A percentile compares a stretch with the other conserved stretches of the same genome.
These are phyloP conservation scores for Amphipyra berbera DNA, from an alignment of 2,888 invertebrate species.

Conservation along the genomic window DNA sequence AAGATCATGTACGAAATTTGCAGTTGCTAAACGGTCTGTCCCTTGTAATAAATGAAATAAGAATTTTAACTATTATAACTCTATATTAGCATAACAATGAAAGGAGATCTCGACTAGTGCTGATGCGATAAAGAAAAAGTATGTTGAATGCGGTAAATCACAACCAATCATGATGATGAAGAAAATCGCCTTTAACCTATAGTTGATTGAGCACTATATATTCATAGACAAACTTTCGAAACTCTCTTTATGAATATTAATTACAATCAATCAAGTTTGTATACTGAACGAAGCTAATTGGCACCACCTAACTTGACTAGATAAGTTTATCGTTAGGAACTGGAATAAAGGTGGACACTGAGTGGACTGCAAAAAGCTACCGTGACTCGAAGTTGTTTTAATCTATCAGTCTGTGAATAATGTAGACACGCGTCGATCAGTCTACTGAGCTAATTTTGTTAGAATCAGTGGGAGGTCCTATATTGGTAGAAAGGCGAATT, in stretches of 20 bases:
- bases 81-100: too few relatives aligned
- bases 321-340: conserved; percentile 47
- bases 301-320: conserved; percentile 51
- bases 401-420: conserved; percentile 53
- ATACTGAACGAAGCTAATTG: conserved; percentile 50
- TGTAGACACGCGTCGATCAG: conserved; percentile 50
- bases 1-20: neutral
- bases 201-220: conserved; percentile 45
- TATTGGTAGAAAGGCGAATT: conserved; percentile 19
- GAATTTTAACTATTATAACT: too few relatives aligned
- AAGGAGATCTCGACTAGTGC: too few relatives aligned
- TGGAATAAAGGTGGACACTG: conserved; percentile 45
- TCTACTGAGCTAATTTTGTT: conserved; percentile 35
- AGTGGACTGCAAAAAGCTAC: conserved; percentile 45
- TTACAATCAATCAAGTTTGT: conserved; percentile 52
- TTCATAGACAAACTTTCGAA: conserved; percentile 49
- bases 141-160: conserved; percentile 28
- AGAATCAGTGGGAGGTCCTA: conserved; percentile 22
- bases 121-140: neutral
- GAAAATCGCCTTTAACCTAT: conserved; percentile 19
- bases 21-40: too few relatives aligned
- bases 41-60: too few relatives aligned
- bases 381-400: conserved; percentile 45
- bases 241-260: conserved; percentile 55
- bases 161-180: conserved; percentile 17